These are phyloP conservation scores for Euthynnus affinis DNA, from an alignment of 2,797 vertebrate species.

Conservation along the genomic window DNA sequence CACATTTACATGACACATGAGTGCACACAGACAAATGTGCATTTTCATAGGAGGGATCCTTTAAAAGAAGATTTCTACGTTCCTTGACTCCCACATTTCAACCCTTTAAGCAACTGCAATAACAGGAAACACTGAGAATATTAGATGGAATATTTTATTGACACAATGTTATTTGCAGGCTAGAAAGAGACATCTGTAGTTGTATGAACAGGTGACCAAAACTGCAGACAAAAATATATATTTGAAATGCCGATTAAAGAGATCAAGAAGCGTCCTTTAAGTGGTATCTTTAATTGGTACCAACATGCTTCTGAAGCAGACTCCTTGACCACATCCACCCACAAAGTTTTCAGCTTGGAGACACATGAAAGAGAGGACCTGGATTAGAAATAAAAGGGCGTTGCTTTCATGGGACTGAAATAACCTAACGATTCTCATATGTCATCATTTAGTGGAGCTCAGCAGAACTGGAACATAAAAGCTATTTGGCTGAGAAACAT, in stretches of 20 bases:
- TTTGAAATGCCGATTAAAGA: background rate
- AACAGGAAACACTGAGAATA: background rate
- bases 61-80: background rate
- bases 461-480: conserved; percentile 24
- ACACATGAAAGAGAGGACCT: conserved; percentile 31
- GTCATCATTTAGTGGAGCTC: conserved; percentile 33
- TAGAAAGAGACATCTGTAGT: background rate
- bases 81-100: background rate
- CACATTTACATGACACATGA: conserved; percentile 1
- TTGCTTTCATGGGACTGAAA: conserved; percentile 22
- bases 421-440: conserved; percentile 46
- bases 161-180: background rate
- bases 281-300: background rate
- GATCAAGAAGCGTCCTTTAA: background rate
- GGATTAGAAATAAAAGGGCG: conserved; percentile 36
- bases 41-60: background rate
- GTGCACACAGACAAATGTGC: background rate
- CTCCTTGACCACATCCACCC: conserved; percentile 6
- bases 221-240: background rate
- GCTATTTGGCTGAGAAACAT: background rate
- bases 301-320: conserved; percentile 8
- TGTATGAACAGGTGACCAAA: background rate
- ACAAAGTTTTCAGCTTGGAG: background rate
- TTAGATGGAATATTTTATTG: background rate
- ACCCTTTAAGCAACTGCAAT: background rate